These are phyloP conservation scores for Bostrychus sinensis DNA, from an alignment of 2,113 vertebrate species.

Conservation along the genomic window DNA sequence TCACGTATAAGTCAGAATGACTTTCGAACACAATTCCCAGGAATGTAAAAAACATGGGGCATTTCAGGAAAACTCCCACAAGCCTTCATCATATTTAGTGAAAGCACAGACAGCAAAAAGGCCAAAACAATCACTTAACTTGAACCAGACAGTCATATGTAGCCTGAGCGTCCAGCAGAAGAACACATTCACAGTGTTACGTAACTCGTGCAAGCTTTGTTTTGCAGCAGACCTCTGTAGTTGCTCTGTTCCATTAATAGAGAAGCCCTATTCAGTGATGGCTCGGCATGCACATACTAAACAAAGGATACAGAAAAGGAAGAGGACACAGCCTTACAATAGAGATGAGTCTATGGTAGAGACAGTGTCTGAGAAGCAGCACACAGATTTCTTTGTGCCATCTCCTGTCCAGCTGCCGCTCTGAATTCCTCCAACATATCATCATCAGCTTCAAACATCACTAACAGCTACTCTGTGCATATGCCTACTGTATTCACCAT, in stretches of 20 bases:
- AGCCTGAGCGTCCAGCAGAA: constrained; percentile 13
- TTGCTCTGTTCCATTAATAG: constrained; percentile 59
- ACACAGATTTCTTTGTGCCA: constrained; percentile 48
- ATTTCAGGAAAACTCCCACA: constrained; percentile 35
- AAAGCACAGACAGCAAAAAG: constrained; percentile 28
- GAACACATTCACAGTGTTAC: constrained; percentile 32
- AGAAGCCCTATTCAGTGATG: constrained; percentile 45
- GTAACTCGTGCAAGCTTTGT: constrained; percentile 51
- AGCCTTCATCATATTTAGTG: constrained; percentile 22
- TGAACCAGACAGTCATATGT: constrained; percentile 14
- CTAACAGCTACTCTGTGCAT: neutral
- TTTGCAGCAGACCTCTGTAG: constrained; percentile 62
- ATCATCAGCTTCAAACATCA: constrained; percentile 25
- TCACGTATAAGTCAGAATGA: constrained; percentile 7
- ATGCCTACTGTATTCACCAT: neutral
- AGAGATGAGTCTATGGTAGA: constrained; percentile 17
- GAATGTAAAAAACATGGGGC: constrained; percentile 9
- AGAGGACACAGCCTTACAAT: constrained; percentile 15
- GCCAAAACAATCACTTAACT: constrained; percentile 21
- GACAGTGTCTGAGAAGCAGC: neutral
- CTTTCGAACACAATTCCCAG: constrained; percentile 15
- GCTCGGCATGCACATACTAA: constrained; percentile 25
- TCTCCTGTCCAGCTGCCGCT: constrained; percentile 39
- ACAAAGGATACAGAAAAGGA: constrained; percentile 40
- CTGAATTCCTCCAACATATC: constrained; percentile 35